Evolutionary conservation across 2,797 vertebrate genomes (phyloP), one percentile per base, ranked within the genome.

Genomic region (Furcifer pardalis): DNA sequence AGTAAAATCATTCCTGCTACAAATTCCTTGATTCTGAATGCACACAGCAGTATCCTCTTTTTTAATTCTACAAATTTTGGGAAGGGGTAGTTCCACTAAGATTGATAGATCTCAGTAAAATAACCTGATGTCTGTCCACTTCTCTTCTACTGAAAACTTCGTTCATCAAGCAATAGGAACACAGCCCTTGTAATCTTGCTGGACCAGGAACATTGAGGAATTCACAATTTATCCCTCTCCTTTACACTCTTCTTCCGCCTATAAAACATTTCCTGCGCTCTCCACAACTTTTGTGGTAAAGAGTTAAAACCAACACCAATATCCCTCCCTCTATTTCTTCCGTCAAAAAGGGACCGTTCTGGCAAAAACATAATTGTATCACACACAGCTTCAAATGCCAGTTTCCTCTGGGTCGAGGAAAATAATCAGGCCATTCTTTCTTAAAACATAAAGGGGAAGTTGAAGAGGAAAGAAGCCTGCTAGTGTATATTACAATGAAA

Each of bases 361-460:
- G 88, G 66, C 82, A 87, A 90, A 81, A 94, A 88, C 83, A 93
- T 92, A 94, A 94, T 93, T 75, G 30, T 91, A 92, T 93, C 94
- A 81, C 81, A 92, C 82, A 92, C 12, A 78, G 86, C 56, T 82
- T 83, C 62, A 40, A 90, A 85, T 42, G 75, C 85, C 90, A 87
- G 82, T 84, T 94, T 95, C 94, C 94, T 94, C 88, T 86, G 89
- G 89, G 90, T 83, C 82, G 82, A 78, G 73, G 84, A 35, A 59
- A 93, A 94, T 90, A 95, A 94, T 92, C 37, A 71, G 81, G 83
- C 84, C 77, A 88, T 93, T 93, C 93, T 86, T 94, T 87, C 83
- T 89, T 88, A 37, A 87, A 88, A 83, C 88, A 93, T 83, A 89
- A 92, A 91, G 90, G 81, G 90, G 92, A 94, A 94, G 91, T 35